A percentile compares a stretch with the other conserved stretches of the same genome.
Evolutionary conservation across 2,113 vertebrate genomes (phyloP).

Genomic region (Leptocoma aspasia): DNA sequence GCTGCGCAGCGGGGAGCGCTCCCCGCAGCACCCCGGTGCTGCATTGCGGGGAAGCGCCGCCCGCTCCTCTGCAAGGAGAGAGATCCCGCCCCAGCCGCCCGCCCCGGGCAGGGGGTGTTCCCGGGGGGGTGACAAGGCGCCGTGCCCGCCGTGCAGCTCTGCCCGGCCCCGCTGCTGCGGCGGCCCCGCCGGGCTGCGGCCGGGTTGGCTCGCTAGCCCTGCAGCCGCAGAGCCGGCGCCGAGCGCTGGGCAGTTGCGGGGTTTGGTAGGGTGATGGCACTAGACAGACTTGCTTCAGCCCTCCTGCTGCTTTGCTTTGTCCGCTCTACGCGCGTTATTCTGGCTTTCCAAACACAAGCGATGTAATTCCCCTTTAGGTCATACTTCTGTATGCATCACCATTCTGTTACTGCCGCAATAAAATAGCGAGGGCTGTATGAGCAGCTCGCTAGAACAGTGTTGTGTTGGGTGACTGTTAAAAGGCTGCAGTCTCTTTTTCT

Average conservation of each 20-base stretch:
- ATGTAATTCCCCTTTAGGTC: not conserved
- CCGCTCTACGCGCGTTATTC: fast-evolving
- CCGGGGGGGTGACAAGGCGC: not conserved
- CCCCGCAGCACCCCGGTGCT: not conserved
- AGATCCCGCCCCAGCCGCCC: too few species aligned
- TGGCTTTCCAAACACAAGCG: fast-evolving
- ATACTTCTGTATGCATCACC: fast-evolving
- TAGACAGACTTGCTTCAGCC: not conserved
- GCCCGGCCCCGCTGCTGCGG: not conserved
- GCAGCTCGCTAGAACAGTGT: not conserved
- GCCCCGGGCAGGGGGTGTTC: too few species aligned
- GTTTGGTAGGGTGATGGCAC: slow-evolving; percentile 38
- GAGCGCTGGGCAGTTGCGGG: not conserved
- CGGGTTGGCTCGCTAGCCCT: too few species aligned
- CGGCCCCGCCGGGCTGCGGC: not conserved
- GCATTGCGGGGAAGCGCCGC: not conserved
- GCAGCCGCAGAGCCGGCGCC: not conserved
- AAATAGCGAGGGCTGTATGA: not conserved
- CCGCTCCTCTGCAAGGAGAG: not conserved
- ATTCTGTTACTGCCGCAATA: not conserved
- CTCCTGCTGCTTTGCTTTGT: not conserved
- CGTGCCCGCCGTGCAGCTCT: not conserved
- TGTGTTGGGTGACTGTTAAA: not conserved
- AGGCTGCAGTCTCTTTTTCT: not conserved
- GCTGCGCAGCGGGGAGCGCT: not conserved